A percentile compares a stretch with the other conserved stretches of the same genome.
These are phyloP conservation scores for Microctenopoma lineatum DNA, from an alignment of 2,797 vertebrate genomes.

Conservation along the genomic window DNA sequence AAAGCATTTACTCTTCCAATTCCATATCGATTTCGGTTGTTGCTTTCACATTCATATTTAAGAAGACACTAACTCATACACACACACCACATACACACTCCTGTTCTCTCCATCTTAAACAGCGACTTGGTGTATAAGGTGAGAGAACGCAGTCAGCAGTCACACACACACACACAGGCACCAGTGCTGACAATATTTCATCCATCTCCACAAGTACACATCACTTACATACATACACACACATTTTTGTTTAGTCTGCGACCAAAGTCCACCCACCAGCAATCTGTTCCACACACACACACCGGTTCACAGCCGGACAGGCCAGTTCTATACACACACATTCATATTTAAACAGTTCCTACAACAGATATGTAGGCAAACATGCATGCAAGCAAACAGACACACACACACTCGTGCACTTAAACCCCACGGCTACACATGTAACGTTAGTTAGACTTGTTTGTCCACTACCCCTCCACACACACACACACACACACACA, in stretches of 20 bases:
- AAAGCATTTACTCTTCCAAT: too few species aligned
- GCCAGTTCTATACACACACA: constrained; percentile 20
- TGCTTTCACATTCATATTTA: constrained; percentile 1
- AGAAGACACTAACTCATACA: not conserved
- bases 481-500: constrained; percentile 14
- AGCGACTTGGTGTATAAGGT: not conserved
- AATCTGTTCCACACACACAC: constrained; percentile 65
- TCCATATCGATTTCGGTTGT: constrained; percentile 3
- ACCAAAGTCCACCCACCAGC: constrained; percentile 62
- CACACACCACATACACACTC: not conserved
- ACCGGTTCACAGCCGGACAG: constrained; percentile 36
- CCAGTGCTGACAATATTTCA: constrained; percentile 2
- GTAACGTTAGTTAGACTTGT: constrained; percentile 13
- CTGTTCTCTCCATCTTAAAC: constrained; percentile 9
- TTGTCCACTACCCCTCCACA: constrained; percentile 19
- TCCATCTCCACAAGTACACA: constrained; percentile 8
- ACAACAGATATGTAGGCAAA: not conserved
- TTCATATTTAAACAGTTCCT: constrained; percentile 12
- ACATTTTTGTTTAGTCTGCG: constrained; percentile 63
- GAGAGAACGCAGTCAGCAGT: not conserved
- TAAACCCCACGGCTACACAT: not conserved
- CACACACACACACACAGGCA: constrained; percentile 7
- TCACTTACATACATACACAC: not conserved
- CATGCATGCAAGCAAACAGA: not conserved
- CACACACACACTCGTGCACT: not conserved